phyloP scores from a whole-genome alignment of 2,797 vertebrate species.

The Muscicapa comitata region DNA sequence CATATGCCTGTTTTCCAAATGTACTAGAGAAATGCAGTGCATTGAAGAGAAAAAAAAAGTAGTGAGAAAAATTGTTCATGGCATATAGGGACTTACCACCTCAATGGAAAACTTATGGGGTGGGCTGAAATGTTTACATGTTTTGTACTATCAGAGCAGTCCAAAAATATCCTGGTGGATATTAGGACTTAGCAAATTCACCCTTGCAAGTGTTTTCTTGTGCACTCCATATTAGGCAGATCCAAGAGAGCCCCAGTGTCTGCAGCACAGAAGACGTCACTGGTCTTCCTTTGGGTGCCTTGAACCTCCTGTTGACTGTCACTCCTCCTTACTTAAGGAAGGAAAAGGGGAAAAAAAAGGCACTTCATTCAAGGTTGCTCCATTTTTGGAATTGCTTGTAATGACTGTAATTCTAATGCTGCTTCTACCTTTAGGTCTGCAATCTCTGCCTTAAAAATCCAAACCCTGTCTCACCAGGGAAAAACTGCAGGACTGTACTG shows the following conservation, averaged over 20 bases:
- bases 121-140: background rate
- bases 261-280: conserved; percentile 9
- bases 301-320: conserved; percentile 17
- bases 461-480: background rate
- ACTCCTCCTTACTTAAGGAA: conserved; percentile 6
- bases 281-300: conserved; percentile 35
- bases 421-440: background rate
- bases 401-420: background rate
- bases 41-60: background rate
- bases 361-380: conserved; percentile 25
- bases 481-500: background rate
- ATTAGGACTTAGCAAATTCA: background rate
- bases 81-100: background rate
- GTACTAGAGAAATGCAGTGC: background rate
- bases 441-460: background rate
- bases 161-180: conserved; percentile 2
- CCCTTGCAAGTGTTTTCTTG: background rate
- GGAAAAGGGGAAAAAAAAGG: background rate
- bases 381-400: conserved; percentile 22
- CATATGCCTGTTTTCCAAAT: background rate
- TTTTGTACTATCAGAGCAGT: background rate
- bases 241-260: background rate
- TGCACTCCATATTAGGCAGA: conserved; percentile 44
- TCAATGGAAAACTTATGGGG: background rate
- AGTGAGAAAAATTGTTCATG: background rate